Base-by-base conservation (phyloP, 2,797 vertebrate species). In the Chelonia mydas region DNA sequence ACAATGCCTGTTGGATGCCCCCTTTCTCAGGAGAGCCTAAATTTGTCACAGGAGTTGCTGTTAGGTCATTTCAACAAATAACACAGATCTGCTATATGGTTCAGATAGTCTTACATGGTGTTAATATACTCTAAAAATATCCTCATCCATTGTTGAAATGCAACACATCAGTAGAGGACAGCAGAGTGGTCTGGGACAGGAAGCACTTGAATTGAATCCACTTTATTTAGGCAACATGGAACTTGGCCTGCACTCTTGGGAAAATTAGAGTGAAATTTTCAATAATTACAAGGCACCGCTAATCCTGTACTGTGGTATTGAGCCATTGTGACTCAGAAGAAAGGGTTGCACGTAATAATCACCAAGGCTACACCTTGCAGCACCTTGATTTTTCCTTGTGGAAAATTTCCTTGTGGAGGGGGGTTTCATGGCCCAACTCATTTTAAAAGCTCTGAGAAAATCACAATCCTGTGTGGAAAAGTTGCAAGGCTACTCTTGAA, bases 401-500 rank as follows among this genome's bases (percentile, higher is more conserved):
- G 5, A 41, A 41, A 41, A 41, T 90, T 93, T 88, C 28, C 3
- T 86, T 88, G 49, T 55, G 33, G 61, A 92, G 80, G 28, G 7
- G 2, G 37, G 49, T 84, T 93, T 89, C 21, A 57, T 88, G 86
- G 12, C 23, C 11, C 25, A 55, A 12, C 28, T 88, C 92, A 93
- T 25, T 19, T 50, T 76, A 86, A 84, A 41, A 87, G 3, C 9
- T 28, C 33, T 57, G 84, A 91, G 68, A 89, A 93, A 94, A 93
- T 94, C 87, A 9, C 6, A 45, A 65, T 90, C 45, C 33, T 92
- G 68, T 84, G 83, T 33, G 31, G 78, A 91, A 92, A 72, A 65
- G 10, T 41, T 19, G 16, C 55, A 78, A 54, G 1, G 33, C 45
- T 90, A 33, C 49, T 89, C 47, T 86, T 72, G 51, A 88, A 37